These are phyloP conservation scores for Battus philenor DNA, from an alignment of 1,140 invertebrate species.

Conservation along the genomic window DNA sequence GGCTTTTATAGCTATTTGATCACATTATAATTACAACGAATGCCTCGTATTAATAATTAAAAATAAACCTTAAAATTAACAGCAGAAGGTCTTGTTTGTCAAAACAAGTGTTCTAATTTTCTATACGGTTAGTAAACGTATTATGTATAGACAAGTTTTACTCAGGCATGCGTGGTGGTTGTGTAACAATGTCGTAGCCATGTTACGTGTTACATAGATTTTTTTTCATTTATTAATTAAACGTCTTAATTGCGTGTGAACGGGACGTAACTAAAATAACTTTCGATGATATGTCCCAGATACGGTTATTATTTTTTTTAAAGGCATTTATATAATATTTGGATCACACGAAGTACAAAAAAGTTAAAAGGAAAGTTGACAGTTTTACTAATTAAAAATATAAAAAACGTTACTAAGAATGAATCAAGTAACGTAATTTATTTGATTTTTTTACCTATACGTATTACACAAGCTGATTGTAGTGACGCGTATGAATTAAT, in stretches of 20 bases:
- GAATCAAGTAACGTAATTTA: too few species aligned
- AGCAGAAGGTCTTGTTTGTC: slow-evolving; percentile 12
- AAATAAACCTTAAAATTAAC: slow-evolving; percentile 17
- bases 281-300: slow-evolving; percentile 11
- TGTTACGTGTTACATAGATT: slow-evolving; percentile 16
- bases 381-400: too few species aligned
- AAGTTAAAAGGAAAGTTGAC: neutral
- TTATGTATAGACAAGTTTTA: slow-evolving; percentile 23
- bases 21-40: slow-evolving; percentile 17
- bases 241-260: slow-evolving; percentile 15
- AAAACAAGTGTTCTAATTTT: slow-evolving; percentile 24
- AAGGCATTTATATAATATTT: too few species aligned
- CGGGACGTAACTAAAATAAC: slow-evolving; percentile 15
- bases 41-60: slow-evolving; percentile 7
- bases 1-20: slow-evolving; percentile 17
- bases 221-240: slow-evolving; percentile 19
- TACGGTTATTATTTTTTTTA: neutral
- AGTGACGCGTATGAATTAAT: too few species aligned
- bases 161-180: slow-evolving; percentile 29
- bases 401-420: too few species aligned
- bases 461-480: too few species aligned
- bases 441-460: too few species aligned
- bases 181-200: slow-evolving; percentile 27
- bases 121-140: slow-evolving; percentile 30
- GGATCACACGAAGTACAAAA: neutral